Evolutionary conservation across 2,797 vertebrate genomes (phyloP), one percentile per base, ranked within the genome.

Genomic region (Microctenopoma stevenorrisi): DNA sequence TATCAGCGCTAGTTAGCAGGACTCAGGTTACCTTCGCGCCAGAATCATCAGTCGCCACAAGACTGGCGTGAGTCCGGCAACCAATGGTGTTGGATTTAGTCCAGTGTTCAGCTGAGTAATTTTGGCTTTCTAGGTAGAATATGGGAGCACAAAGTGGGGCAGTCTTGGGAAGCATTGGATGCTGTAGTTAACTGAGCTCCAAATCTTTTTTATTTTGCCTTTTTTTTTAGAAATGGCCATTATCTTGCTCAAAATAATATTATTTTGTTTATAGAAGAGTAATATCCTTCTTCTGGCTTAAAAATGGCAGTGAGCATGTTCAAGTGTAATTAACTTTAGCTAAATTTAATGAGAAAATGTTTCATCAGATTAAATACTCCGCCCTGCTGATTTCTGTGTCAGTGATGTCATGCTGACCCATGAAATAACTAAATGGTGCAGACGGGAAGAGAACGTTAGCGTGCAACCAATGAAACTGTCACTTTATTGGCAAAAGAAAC

Each of bases 1-100:
- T 62, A 61, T 78, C 68, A 73, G 59, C 67, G 74, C 16, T 50
- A 63, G 62, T 65, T 72, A 80, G 69, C 62, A 48, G 59, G 46
- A 79, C 58, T 72, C 46, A 35, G n/a, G 35, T 51, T 74, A 66
- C 49, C 38, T 79, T 72, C 72, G 55, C n/a, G 59, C 76, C 57
- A 68, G 67, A 71, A 68, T 54, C 15, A 37, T 64, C 63, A 65
- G 52, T 55, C 44, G 30, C 59, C 56, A 48, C 8, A 11, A 68
- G 56, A 33, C 67, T 82, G 78, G 83, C 76, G n/a, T 7, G 33
- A 33, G 30, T 66, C 64, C 59, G 49, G 44, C 44, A 40, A 72
- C 59, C 73, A 76, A 64, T 71, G 16, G 42, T 57, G 54, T 72
- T 74, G 55, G 63, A 76, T 76, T 64, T 22, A 60, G 58, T 46